Percentiles rank a stretch among this genome's conserved stretches.
Evolutionary conservation across 2,888 invertebrate genomes (phyloP).

Genomic region (Tetramorium bicarinatum): DNA sequence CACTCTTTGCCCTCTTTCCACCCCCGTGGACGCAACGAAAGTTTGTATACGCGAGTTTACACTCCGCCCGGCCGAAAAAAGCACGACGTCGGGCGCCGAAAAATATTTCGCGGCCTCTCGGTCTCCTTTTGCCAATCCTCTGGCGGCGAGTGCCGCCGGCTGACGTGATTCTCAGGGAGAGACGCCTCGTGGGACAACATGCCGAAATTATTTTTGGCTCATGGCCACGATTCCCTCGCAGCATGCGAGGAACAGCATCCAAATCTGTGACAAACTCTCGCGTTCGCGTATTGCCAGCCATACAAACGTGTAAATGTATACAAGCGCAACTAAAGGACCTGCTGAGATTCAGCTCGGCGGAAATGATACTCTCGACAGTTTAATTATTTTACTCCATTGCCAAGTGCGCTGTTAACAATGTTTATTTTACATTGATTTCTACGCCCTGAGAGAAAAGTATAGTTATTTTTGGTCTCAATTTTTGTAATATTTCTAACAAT

Average conservation of each 20-base stretch:
- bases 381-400: not conserved
- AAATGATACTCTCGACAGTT: not conserved
- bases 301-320: not conserved
- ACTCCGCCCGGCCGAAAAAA: slow-evolving; percentile 25
- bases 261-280: not conserved
- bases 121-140: slow-evolving; percentile 21
- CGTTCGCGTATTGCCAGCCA: not conserved
- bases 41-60: slow-evolving; percentile 68
- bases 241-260: not conserved
- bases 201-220: slow-evolving; percentile 49
- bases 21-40: slow-evolving; percentile 57
- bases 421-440: not conserved
- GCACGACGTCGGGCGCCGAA: slow-evolving; percentile 37
- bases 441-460: not conserved
- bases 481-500: too few species aligned
- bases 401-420: not conserved
- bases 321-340: not conserved
- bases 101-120: slow-evolving; percentile 49
- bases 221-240: slow-evolving; percentile 23
- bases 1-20: slow-evolving; percentile 42
- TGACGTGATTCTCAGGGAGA: slow-evolving; percentile 37
- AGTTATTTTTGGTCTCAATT: too few species aligned
- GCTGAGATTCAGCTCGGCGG: not conserved
- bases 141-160: slow-evolving; percentile 12
- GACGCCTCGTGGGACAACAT: slow-evolving; percentile 30